Evolutionary conservation across 2,113 vertebrate genomes (phyloP), one percentile per base, ranked within the genome.

Genomic region (Callipepla californica): DNA sequence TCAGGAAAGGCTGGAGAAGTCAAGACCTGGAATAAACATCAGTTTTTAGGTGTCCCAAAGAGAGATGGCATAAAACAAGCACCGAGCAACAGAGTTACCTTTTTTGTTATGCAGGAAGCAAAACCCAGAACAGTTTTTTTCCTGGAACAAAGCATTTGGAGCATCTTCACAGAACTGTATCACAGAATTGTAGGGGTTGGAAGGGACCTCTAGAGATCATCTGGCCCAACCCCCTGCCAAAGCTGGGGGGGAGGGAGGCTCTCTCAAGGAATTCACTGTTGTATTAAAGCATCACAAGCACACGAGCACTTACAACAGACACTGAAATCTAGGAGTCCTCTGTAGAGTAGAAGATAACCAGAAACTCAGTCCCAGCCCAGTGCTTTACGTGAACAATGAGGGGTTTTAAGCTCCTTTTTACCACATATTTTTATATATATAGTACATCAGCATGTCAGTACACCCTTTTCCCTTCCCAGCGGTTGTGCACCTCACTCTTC

Each of bases 121-220:
- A 88, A 93, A 84, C 47, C 85, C 85, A 13, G 5, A 91, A 70
- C 14, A 25, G 17, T 7, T 92, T 92, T 90, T 61, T 80, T 66
- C 79, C 80, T 59, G 47, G 67, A 85, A n/a, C 2, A 6, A 44
- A 85, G 47, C 5, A 7, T 61, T 88, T 77, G n/a, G 38, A 45
- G 44, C n/a, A 44, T 80, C 83, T 87, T 5, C 40, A 40, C 40
- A 40, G 40, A 40, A 40, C 40, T 40, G 40, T 40, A 13, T 40
- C 40, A 40, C 40, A 40, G 40, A 40, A 40, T 40, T 13, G 12
- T 40, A 40, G 40, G 40, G 40, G 40, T 40, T 40, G 40, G 40
- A 40, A 40, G 40, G 12, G 40, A 40, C 40, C 40, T 40, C 40
- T 40, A 40, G 40, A 40, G 40, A 40, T 40, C 40, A 12, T 40